Conservation (phyloP, 2,113 vertebrate species). For the Mormoops blainvillei region DNA sequence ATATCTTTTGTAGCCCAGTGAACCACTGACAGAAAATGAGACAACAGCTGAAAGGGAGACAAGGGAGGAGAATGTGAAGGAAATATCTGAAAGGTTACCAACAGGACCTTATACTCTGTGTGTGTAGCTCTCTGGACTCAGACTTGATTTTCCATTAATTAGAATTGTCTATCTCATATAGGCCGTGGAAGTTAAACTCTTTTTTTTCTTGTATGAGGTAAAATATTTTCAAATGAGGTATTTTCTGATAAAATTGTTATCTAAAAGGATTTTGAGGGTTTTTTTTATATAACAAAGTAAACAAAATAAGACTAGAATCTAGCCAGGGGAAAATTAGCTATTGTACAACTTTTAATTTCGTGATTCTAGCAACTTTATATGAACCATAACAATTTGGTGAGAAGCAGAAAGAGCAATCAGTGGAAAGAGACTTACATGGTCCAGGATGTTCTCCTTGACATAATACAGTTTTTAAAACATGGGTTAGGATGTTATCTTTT, state of each 20-base stretch:
- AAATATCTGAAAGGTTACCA: neutral
- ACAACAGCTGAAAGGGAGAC: neutral
- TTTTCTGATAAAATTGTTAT: conserved; percentile 42
- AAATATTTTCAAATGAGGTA: neutral
- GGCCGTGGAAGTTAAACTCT: neutral
- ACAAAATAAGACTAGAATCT: neutral
- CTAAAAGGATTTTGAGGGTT: neutral
- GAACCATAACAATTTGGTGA: neutral
- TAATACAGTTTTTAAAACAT: neutral
- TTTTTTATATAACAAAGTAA: neutral
- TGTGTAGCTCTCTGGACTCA: neutral
- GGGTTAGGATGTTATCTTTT: neutral
- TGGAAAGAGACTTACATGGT: neutral
- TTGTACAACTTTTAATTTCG: neutral
- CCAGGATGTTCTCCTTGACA: neutral
- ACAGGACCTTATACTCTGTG: neutral
- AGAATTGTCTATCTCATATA: neutral
- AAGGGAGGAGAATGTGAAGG: neutral
- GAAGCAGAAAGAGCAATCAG: neutral
- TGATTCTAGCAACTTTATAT: neutral
- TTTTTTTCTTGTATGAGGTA: neutral
- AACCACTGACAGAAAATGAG: conserved; percentile 4
- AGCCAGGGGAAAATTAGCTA: neutral
- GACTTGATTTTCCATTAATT: conserved; percentile 31
- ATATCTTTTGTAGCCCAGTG: fast-evolving